phyloP scores from a whole-genome alignment of 2,113 vertebrate genomes.

The Gallinago jamesoni region DNA sequence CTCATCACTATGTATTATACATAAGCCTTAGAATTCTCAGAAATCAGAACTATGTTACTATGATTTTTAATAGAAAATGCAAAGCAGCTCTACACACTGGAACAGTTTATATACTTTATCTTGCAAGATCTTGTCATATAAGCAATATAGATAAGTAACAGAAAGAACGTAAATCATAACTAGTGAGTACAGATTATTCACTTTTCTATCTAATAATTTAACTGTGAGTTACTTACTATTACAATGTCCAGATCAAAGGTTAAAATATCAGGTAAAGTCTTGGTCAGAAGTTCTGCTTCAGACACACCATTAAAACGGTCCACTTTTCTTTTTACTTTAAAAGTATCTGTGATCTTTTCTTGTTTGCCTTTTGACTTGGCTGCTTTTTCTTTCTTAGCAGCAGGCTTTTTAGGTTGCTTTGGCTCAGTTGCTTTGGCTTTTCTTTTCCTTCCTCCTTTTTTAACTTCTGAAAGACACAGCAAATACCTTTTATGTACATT shows the following conservation, averaged over 20 bases:
- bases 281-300: conserved; percentile 95
- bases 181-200: neutral
- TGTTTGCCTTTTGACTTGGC: conserved; percentile 87
- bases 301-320: conserved; percentile 97
- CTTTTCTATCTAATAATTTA: neutral
- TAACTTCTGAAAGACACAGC: conserved; percentile 74
- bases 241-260: conserved; percentile 96
- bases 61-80: neutral
- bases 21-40: neutral
- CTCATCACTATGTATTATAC: neutral
- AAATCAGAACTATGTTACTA: neutral
- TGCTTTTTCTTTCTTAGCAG: conserved; percentile 67
- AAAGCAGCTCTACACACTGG: neutral
- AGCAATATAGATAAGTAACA: neutral
- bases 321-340: conserved; percentile 96
- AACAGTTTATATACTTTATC: neutral
- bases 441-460: conserved; percentile 82
- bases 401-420: conserved; percentile 73
- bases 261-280: conserved; percentile 95
- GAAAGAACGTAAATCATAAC: neutral
- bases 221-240: conserved; percentile 83
- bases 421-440: conserved; percentile 78
- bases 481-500: neutral
- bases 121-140: conserved; percentile 1
- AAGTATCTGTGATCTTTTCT: conserved; percentile 95